Evolutionary conservation across 2,888 invertebrate species (phyloP).

Genomic region (Trypoxylon attenuatum): DNA sequence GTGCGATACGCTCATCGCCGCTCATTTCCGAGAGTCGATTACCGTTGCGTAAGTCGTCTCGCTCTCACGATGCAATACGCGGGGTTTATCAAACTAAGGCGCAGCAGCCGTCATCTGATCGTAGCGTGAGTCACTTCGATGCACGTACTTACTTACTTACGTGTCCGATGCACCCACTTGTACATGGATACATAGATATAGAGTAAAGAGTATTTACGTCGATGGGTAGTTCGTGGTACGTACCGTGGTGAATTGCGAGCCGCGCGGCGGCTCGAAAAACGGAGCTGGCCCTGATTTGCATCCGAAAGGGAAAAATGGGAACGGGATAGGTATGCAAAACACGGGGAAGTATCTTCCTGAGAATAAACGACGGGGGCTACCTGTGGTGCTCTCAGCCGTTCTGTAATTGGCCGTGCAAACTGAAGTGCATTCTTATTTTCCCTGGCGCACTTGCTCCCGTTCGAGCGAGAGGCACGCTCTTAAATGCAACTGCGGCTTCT

Average conservation of each 20-base stretch:
- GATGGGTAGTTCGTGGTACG: too few species aligned
- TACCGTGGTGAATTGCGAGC: not conserved
- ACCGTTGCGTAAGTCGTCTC: slow-evolving; percentile 13
- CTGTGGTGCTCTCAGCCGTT: slow-evolving; percentile 40
- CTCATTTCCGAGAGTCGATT: slow-evolving; percentile 29
- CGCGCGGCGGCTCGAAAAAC: slow-evolving; percentile 25
- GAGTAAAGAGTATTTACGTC: too few species aligned
- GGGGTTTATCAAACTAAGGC: slow-evolving; percentile 46
- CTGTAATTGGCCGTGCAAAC: slow-evolving; percentile 54
- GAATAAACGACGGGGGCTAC: slow-evolving; percentile 43
- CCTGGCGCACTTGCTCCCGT: slow-evolving; percentile 31
- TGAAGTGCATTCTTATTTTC: slow-evolving; percentile 51
- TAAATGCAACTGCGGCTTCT: slow-evolving; percentile 47
- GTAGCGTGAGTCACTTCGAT: slow-evolving; percentile 36
- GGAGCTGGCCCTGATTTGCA: slow-evolving; percentile 26
- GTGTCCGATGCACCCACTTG: too few species aligned
- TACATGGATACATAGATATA: too few species aligned
- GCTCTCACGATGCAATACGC: slow-evolving; percentile 14
- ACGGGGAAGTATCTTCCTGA: slow-evolving; percentile 49
- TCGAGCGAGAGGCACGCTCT: slow-evolving; percentile 34
- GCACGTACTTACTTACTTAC: too few species aligned
- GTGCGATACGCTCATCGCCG: slow-evolving; percentile 23
- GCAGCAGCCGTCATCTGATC: slow-evolving; percentile 45
- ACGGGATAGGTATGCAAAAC: slow-evolving; percentile 43
- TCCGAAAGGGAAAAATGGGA: slow-evolving; percentile 25